Base-by-base conservation (phyloP, 2,797 vertebrate species). In the Anolis apletophallus region DNA sequence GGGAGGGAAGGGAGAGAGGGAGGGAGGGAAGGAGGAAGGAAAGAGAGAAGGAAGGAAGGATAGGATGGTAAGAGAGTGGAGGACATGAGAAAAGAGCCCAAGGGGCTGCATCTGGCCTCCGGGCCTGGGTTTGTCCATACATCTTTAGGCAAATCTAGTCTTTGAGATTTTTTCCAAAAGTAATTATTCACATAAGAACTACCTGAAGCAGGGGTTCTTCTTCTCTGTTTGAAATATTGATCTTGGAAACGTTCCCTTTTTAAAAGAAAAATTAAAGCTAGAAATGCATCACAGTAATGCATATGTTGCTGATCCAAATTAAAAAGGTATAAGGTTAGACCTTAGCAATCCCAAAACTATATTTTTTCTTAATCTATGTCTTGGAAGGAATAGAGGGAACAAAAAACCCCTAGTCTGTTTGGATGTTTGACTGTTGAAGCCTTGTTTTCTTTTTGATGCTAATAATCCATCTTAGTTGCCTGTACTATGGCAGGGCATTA, bases 381-480 rank as follows among this genome's bases (percentile, higher is more conserved):
- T 80, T 26, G 14, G 11, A 57, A 83, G 40, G 88, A 77, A 76
- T 23, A 83, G 55, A 80, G 9, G 14, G 19, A 69, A 74, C 29
- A 83, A 68, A 59, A n/a, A 3, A 68, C 77, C 21, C 85, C 68
- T 88, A 1, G 40, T 90, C 79, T 88, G 10, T 85, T 3, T 85
- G 59, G 12, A 78, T 81, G 74, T 88, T 46, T 83, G 75, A 68
- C 52, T 57, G 26, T 55, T 40, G 59, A 67, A 0, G 3, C 0
- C 0, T 26, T 46, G 40, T 19, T 72, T 36, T 68, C 23, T 74
- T 50, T 83, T 75, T 87, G 57, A 77, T 57, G 12, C 40, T 83
- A 90, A 29, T 59, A 3, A 32, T 77, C 88, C 83, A 67, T 91
- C 92, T 92, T 54, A 84, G 67, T 80, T 84, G 57, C 80, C 88